Evolutionary conservation across 2,113 vertebrate species (phyloP).

Genomic region (Podarcis cretensis): DNA sequence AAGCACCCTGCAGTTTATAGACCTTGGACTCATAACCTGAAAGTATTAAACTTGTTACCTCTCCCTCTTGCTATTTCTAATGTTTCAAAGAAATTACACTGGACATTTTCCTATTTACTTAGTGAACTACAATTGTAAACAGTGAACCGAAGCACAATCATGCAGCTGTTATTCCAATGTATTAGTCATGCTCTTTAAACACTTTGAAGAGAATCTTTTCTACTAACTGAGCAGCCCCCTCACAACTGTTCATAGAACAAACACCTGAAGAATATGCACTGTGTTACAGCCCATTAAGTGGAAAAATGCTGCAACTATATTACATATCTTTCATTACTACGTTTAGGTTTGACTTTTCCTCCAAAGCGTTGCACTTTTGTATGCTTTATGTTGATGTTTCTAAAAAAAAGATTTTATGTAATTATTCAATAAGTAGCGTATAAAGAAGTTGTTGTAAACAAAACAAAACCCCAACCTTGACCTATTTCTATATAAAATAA

Average conservation of each 20-base stretch:
- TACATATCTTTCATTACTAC: constrained; percentile 70
- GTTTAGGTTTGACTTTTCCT: constrained; percentile 75
- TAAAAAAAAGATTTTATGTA: constrained; percentile 86
- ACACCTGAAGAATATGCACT: constrained; percentile 62
- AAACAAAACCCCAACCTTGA: constrained; percentile 55
- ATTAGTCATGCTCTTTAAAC: neutral
- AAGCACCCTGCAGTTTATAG: constrained; percentile 45
- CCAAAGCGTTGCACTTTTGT: constrained; percentile 84
- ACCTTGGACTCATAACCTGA: constrained; percentile 57
- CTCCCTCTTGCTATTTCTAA: constrained; percentile 16
- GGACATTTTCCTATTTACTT: constrained; percentile 62
- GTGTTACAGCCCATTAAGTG: constrained; percentile 61
- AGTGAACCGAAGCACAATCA: constrained; percentile 67
- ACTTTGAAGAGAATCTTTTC: constrained; percentile 34
- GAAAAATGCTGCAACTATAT: constrained; percentile 72
- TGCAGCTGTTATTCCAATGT: constrained; percentile 33
- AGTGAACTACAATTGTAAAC: constrained; percentile 49
- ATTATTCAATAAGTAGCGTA: constrained; percentile 81
- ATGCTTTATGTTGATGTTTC: constrained; percentile 84
- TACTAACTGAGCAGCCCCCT: constrained; percentile 28
- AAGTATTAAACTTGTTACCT: constrained; percentile 56
- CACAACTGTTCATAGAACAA: constrained; percentile 30
- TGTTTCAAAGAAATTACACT: constrained; percentile 54
- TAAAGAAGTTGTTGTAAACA: constrained; percentile 85
- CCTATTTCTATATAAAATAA: constrained; percentile 88